Base-by-base conservation (phyloP, 1,140 invertebrate genomes). In the Zaprionus inermis region DNA sequence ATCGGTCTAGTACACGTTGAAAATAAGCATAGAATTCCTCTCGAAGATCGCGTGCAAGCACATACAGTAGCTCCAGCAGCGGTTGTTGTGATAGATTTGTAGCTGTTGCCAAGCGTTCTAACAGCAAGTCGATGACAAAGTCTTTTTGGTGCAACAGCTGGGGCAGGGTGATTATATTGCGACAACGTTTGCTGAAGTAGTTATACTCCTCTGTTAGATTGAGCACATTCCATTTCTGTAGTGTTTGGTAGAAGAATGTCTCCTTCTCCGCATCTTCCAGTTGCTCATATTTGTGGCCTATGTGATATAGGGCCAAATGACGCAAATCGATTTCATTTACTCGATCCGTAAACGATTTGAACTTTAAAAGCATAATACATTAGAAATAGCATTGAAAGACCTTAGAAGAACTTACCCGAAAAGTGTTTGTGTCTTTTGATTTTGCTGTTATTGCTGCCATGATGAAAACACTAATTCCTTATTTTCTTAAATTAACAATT, bases 21-120 rank as follows among this genome's bases (percentile, higher is more conserved):
- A 98, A 98, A 81, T 97, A 95, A 44, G 94, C 93, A 90, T 98
- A 98, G 86, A 98, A 98, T 65, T 98, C 97, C 84, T 95, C 94
- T 79, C 96, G 95, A 18, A 99, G 92, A 93, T 98, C 98, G 92
- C 95, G 95, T 7, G 97, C 96, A 44, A 98, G 89, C 36, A 97
- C 96, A 34, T 97, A 96, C 5, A 97, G 92, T 66, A 98, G 97
- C 95, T 98, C 97, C 55, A 98, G 93, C 54, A 97, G 92, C 14
- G 97, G 95, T 84, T 98, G 96, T 10, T 97, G 90, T 73, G 95
- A 96, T 51, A 97, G 91, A 34, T 94, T 93, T 81, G 97, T 95
- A 73, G 94, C 94, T 24, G 95, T 93, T 72, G 94, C 93, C 46
- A 98, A 92, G 93, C 96, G 95, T 85, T 95, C 95, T 28, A 96